Evolutionary conservation across 2,797 vertebrate genomes (phyloP), one percentile per base, ranked within the genome.

Genomic region (Poecile montanus): DNA sequence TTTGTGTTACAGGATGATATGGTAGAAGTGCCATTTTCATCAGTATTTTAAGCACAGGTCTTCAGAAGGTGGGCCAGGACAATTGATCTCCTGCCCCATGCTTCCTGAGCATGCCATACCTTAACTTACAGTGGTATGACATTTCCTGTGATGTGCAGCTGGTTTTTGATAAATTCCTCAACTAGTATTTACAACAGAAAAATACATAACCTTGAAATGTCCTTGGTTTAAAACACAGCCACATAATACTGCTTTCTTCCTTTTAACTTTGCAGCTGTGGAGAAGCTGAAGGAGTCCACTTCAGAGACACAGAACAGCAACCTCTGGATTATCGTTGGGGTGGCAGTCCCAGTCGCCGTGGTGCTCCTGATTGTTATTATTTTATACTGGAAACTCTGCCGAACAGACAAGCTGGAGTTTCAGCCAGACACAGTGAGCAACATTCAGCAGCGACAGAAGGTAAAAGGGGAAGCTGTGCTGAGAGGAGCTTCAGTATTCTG

Each of bases 351-450:
- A 0, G 99, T 99, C 48, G 97, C 99, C 42, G 98, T 99, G 91
- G 99, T 99, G 4, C 85, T 98, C 40, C 98, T 99, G 96, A 99
- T 99, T 19, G 98, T 99, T 47, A 95, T 98, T 97, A 99, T 99
- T 97, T 98, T 99, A 56, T 99, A 99, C 97, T 99, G 99, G 99
- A 99, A 99, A 45, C 98, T 99, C 61, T 99, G 99, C 50, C 98
- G 99, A 93, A 99, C 99, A 0, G 99, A 99, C 97, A 99, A 99
- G 94, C 97, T 99, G 50, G 99, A 99, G 97, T 99, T 99, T 82
- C 99, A 99, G 95, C 99, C 99, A 0, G 99, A 99, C 26, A 98
- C 99, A 2, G 98, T 99, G 93, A 99, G 98, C 98, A 99, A 98
- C 96, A 98, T 99, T 93, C 99, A 99, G 97, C 99, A 99, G 97